Base-by-base conservation (phyloP, 1,140 invertebrate genomes). In the Homarus americanus region DNA sequence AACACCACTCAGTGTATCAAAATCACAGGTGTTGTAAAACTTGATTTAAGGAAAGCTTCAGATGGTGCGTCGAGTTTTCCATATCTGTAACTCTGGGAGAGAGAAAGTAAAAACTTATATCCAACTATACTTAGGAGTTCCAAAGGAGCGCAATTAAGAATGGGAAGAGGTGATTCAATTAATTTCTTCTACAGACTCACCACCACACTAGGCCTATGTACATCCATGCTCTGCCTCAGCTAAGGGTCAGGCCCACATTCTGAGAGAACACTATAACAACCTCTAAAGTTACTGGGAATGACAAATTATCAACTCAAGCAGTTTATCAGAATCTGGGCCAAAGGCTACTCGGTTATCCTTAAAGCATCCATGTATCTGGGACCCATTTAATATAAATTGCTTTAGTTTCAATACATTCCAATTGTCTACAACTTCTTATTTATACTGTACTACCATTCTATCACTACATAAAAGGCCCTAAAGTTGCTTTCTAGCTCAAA, bases 391-490 rank as follows among this genome's bases (percentile, higher is more conserved):
- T 87, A 79, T 79, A 69, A 80, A 87, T 36, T 79, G 73, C 58
- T 87, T 87, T 80, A 87, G 53, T 80, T 69, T 79, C 86, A 87
- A 79, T 87, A 87, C 86, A 87, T 87, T 87, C 86, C 75, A 87
- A 75, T 83, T 44, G 73, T 87, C 86, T 87, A 87, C 86, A 69
- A 79, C 24, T 75, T 87, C 49, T 79, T 78, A 87, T 87, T 32
- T 66, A 87, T 38, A 87, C 86, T 66, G 79, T 38, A 87, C 86
- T 87, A 87, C 86, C 76, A 79, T 87, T 80, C 86, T 87, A 87
- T 78, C 58, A 87, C 86, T 87, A 87, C 86, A 87, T 87, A 87
- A 87, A 87, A 87, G 86, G 75, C 86, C 86, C 86, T 87, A 66
- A 58, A 79, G 53, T 76, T 87, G 58, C 75, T 87, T 87, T 87